These are phyloP conservation scores for Tetragonula clypearis DNA, from an alignment of 1,140 invertebrate species.

Conservation along the genomic window DNA sequence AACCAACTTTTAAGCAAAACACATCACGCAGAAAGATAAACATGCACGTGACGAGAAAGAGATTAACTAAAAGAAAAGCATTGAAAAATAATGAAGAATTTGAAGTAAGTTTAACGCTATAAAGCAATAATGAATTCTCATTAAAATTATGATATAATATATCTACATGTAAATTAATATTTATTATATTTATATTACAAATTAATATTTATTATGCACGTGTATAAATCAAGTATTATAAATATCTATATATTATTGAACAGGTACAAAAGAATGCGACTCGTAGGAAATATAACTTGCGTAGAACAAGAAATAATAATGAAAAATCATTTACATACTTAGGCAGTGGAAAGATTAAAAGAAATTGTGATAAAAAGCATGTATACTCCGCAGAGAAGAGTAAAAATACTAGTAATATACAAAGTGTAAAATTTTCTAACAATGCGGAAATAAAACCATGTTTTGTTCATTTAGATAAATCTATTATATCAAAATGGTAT, in stretches of 20 bases:
- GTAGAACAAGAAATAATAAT: not conserved
- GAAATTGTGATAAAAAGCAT: not conserved
- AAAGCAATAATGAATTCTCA: not conserved
- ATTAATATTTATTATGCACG: not conserved
- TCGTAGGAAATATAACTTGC: not conserved
- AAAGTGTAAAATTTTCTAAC: not conserved
- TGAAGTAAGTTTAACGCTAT: not conserved
- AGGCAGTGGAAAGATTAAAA: not conserved
- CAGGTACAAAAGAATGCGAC: not conserved
- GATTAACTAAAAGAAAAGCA: not conserved
- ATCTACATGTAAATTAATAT: too few relatives aligned
- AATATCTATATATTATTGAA: conserved; percentile 14
- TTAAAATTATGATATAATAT: not conserved
- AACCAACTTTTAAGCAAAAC: not conserved
- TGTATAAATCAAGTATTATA: not conserved
- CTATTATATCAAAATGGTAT: not conserved
- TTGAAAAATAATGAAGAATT: not conserved
- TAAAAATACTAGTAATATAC: not conserved
- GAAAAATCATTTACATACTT: not conserved
- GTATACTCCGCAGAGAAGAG: not conserved
- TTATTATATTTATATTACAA: too few relatives aligned
- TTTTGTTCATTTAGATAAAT: conserved; percentile 23
- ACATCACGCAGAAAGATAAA: not conserved
- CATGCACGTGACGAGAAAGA: not conserved
- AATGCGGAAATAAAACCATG: conserved; percentile 32